A percentile compares a stretch with the other conserved stretches of the same genome.
Evolutionary conservation across 2,888 invertebrate species (phyloP).

Genomic region (Pilophorus perplexus): DNA sequence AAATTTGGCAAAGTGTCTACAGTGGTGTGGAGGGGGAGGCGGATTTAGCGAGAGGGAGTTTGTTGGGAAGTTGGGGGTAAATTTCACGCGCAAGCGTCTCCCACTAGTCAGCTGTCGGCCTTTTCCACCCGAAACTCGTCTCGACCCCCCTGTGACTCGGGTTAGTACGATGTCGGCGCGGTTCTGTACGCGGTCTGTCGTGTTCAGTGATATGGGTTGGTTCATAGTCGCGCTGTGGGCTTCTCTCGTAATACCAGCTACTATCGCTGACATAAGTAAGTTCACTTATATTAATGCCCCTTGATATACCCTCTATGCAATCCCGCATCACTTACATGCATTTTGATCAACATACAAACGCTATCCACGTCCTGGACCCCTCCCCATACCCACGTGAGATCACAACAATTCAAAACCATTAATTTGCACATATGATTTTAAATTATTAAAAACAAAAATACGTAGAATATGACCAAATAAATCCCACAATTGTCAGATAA

Average conservation of each 20-base stretch:
- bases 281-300: background rate
- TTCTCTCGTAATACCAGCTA: conserved; percentile 1
- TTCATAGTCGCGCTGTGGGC: conserved; percentile 6
- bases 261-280: conserved; percentile 11
- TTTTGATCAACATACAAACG: background rate
- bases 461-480: too few relatives aligned
- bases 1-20: conserved; percentile 13
- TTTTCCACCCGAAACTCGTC: too few relatives aligned
- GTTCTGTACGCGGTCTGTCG: background rate
- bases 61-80: background rate
- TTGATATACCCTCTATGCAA: background rate
- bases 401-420: too few relatives aligned
- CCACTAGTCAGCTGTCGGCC: too few relatives aligned
- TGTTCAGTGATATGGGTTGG: conserved; percentile 3
- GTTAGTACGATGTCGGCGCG: conserved; percentile 9
- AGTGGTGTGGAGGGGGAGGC: background rate
- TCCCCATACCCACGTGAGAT: conserved; percentile 2
- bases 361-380: background rate
- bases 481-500: too few relatives aligned
- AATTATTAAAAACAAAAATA: too few relatives aligned
- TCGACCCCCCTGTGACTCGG: too few relatives aligned
- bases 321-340: background rate
- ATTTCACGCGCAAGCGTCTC: background rate
- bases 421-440: too few relatives aligned
- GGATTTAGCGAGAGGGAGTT: background rate